Evolutionary conservation across 2,797 vertebrate genomes (phyloP).

Genomic region (Aplochiton taeniatus): DNA sequence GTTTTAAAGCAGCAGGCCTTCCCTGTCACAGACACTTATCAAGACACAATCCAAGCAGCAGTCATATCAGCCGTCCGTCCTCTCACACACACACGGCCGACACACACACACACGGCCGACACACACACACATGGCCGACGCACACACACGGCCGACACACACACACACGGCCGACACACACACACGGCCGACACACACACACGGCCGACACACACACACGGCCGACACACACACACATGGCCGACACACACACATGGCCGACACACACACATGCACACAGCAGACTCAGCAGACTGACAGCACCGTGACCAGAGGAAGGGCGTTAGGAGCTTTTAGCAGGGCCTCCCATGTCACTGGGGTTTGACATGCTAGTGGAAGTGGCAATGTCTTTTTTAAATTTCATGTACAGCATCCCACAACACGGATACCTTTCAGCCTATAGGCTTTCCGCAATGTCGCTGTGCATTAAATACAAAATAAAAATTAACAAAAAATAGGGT

Average conservation of each 20-base stretch:
- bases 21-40: constrained; percentile 9
- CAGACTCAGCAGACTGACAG: constrained; percentile 6
- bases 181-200: constrained; percentile 31
- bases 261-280: no score
- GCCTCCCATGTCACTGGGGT: background rate
- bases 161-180: no score
- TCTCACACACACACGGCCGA: constrained; percentile 46
- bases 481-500: no score
- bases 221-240: no score
- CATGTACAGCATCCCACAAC: no score
- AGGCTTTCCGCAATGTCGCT: no score
- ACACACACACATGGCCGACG: no score
- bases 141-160: constrained; percentile 37
- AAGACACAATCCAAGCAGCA: constrained; percentile 27
- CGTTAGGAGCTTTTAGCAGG: background rate
- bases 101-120: constrained; percentile 36
- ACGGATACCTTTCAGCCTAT: no score
- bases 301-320: no score
- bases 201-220: constrained; percentile 40
- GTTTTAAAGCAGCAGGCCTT: background rate
- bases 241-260: constrained; percentile 41
- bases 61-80: constrained; percentile 17
- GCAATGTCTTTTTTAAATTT: no score
- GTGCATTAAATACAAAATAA: no score
- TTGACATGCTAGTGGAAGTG: constrained; percentile 3